Percentiles rank a stretch among this genome's conserved stretches.
These are phyloP conservation scores for Priocnemis perturbator DNA, from an alignment of 2,888 invertebrate genomes.

Conservation along the genomic window DNA sequence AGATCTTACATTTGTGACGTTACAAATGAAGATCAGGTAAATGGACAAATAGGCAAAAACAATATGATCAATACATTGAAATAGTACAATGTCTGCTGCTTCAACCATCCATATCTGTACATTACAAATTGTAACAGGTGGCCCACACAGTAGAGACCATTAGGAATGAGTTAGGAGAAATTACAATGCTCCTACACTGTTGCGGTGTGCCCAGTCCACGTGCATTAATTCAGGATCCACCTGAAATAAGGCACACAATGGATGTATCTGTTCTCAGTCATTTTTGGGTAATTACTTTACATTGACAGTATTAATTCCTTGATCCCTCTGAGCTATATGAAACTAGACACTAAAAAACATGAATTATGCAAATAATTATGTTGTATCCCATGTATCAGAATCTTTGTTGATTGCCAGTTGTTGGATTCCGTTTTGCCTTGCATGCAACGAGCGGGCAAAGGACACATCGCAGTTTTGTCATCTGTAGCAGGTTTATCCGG, in stretches of 20 bases:
- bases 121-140: constrained; percentile 65
- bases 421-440: constrained; percentile 79
- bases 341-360: no score
- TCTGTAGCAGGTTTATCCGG: constrained; percentile 81
- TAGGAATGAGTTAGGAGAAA: constrained; percentile 77
- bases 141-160: constrained; percentile 75
- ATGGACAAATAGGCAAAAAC: neutral
- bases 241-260: constrained; percentile 78
- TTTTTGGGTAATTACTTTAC: constrained; percentile 78
- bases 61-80: no score
- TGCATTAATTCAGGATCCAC: constrained; percentile 77
- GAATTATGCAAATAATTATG: neutral
- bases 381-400: neutral
- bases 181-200: constrained; percentile 81
- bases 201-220: constrained; percentile 81
- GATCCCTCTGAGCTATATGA: neutral
- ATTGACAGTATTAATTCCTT: neutral
- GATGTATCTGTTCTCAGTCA: constrained; percentile 80
- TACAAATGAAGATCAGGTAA: constrained; percentile 76
- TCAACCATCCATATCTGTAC: neutral
- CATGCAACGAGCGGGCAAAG: constrained; percentile 79
- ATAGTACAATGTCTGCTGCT: no score
- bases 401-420: constrained; percentile 73
- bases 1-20: constrained; percentile 78
- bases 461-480: constrained; percentile 80